These are phyloP conservation scores for Alligator mississippiensis DNA, from an alignment of 2,113 vertebrate genomes.

Conservation along the genomic window DNA sequence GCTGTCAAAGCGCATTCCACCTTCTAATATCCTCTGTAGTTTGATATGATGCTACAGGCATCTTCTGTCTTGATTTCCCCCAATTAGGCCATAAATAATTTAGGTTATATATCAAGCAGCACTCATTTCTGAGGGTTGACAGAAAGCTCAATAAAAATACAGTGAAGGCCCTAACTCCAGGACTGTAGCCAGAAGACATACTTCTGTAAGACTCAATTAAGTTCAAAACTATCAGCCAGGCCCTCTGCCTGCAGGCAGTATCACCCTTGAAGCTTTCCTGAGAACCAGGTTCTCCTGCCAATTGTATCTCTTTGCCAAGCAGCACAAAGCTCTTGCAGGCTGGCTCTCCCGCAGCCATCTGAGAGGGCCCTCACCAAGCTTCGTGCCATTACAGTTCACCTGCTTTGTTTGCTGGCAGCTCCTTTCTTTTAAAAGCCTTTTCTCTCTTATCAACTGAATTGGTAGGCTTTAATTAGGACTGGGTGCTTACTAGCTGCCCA, in stretches of 20 bases:
- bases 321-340: not conserved
- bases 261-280: not conserved
- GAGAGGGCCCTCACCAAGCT: not conserved
- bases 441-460: not conserved
- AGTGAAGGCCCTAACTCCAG: not conserved
- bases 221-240: not conserved
- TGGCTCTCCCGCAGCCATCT: not conserved
- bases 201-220: not conserved
- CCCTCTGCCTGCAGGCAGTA: not conserved
- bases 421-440: no score
- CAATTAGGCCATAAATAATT: no score
- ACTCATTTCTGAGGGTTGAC: no score
- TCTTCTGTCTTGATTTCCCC: no score
- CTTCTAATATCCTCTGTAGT: constrained; percentile 18
- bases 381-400: not conserved
- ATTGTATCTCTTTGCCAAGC: not conserved
- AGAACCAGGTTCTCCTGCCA: not conserved
- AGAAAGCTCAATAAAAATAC: not conserved
- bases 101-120: no score
- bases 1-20: constrained; percentile 24
- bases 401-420: no score
- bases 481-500: not conserved
- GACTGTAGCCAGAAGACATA: not conserved
- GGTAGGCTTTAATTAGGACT: not conserved
- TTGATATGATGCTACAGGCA: not conserved